Base-by-base conservation (phyloP, 2,888 invertebrate species). In the Drosophila pegasa region DNA sequence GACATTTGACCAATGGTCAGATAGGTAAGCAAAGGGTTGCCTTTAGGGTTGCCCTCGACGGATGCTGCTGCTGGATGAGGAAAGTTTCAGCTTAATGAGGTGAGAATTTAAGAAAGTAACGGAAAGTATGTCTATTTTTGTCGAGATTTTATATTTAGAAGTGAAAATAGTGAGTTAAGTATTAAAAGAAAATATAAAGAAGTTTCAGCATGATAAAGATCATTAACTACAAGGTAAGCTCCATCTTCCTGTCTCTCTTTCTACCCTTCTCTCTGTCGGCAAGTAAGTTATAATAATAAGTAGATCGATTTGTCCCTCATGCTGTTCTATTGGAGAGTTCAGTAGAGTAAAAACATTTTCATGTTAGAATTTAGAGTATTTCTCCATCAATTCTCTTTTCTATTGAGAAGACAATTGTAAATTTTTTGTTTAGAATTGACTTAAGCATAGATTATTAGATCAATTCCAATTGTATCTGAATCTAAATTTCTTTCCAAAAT, bases 1-100 rank as follows among this genome's bases (percentile, higher is more conserved):
- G 79, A 81, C 88, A 84, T 88, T 87, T 88, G 88, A 84, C 88
- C 86, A 79, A 47, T 74, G 78, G 76, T 83, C 76, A 63, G 25
- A 16, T 35, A 14, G 62, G 52, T 63, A 56, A 38, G 10, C 29
- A 60, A 75, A 63, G 77, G 80, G 80, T 75, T 80, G 50, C 22
- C 60, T 37, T 71, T 48, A 59, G 38, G 54, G 27, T 29, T 48
- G 31, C 47, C 47, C 47, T 9, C 31, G 20, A 20, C 1, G 33
- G 50, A 50, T 33, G 50, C 50, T 50, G 50, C 50, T n/a, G n/a
- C n/a, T n/a, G n/a, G n/a, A n/a, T n/a, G 16, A 35, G 38, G 27
- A 5, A 33, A 7, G 6, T 14, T 38, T 2, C 3, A 5, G 10
- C 0, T 14, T 38, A 38, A 38, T 55, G 12, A 55, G 41, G 16